Evolutionary conservation across 1,140 invertebrate genomes (phyloP), one percentile per base, ranked within the genome.

Genomic region (Anoplophora glabripennis): DNA sequence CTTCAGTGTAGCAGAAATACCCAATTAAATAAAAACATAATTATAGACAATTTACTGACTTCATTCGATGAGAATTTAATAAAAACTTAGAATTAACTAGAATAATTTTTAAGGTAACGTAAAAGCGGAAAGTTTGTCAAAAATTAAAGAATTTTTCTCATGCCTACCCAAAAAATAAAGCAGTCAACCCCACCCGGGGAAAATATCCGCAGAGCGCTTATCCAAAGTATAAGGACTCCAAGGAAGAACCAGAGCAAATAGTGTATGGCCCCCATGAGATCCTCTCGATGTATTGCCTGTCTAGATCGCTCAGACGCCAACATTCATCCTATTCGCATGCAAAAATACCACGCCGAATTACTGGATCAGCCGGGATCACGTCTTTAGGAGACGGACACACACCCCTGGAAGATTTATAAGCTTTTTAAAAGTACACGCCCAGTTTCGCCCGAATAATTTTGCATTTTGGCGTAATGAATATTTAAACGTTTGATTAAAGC

Each of bases 271-370:
- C 67, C 62, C 67, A 17, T 15, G 65, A 57, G 67, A 61, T 62
- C 15, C 44, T n/a, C 36, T 38, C 64, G 55, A 69, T 66, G 67
- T 64, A 69, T 69, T 66, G 67, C 67, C 65, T 66, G 67, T 69
- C 67, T 63, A 57, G 63, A 66, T 69, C 67, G 67, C 62, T 69
- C 67, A 69, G 61, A 69, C 64, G 60, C 61, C 56, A 42, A 57
- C 65, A 66, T 69, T 59, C 65, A 69, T 69, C 67, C 62, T 59
- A 61, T 66, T 63, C 59, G 59, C 67, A 69, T 69, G 64, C 67
- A 69, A 66, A 68, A 69, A 69, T 69, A 66, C 52, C 53, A 56
- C 53, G 48, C 49, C 52, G 57, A 53, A 59, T 61, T 65, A 61
- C 60, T 54, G 63, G 58, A 65, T 65, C 47, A 57, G 53, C 57